Base-by-base conservation (phyloP, 2,797 vertebrate species). In the Manis pentadactyla region DNA sequence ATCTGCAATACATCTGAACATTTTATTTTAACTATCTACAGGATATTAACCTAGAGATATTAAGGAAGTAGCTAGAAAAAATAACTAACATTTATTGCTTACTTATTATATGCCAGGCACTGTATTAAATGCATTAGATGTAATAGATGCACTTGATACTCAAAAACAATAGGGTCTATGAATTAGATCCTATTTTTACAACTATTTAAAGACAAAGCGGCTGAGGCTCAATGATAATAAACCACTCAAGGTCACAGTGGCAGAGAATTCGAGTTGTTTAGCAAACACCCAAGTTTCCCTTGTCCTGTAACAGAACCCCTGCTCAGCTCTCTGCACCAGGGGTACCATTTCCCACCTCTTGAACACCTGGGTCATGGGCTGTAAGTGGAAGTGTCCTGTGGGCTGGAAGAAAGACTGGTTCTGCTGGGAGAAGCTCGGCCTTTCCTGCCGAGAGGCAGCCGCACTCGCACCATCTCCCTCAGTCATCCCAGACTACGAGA, bases 121-220 rank as follows among this genome's bases (percentile, higher is more conserved):
- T 77, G 39, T 84, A 55, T 37, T 95, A 88, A 93, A 88, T 21
- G 66, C 59, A 84, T 78, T 51, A 79, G 74, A 92, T 93, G 18
- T 61, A 94, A 81, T 75, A 95, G 95, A 53, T 92, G 37, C 42
- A 66, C 37, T 73, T 53, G 59, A 92, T 89, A 86, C 64, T 85
- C 73, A 78, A 77, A 77, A 94, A 84, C n/a, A 95, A 59, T 7
- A 85, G 81, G 66, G 61, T 90, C 79, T 74, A n/a, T 90, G 73
- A 93, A 85, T 78, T 69, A 69, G 61, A 90, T 68, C 37, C 77
- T 84, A 53, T 82, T 94, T 95, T 94, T 57, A 94, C 27, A 92
- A 77, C 31, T 25, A 89, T 53, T 78, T 74, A 69, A 79, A 94
- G 83, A 96, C 53, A 68, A 89, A 61, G 77, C 94, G 87, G 71